Evolutionary conservation across 2,113 vertebrate species (phyloP).

Genomic region (Ameiurus melas): DNA sequence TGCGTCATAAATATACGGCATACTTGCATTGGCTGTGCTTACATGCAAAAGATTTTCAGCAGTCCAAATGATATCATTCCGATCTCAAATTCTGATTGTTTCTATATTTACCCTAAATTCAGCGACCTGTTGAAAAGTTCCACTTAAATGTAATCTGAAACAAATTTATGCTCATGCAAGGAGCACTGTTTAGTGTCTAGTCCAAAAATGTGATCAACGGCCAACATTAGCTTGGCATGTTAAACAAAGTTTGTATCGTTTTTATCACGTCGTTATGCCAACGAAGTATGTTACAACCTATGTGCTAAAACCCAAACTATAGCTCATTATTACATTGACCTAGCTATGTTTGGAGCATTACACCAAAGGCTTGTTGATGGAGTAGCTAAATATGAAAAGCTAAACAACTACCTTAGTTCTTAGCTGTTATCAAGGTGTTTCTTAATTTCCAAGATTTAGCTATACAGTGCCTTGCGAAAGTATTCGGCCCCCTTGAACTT

Average conservation of each 20-base stretch:
- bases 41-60: background rate
- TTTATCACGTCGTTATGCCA: background rate
- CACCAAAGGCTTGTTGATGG: background rate
- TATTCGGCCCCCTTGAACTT: too few species aligned
- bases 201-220: background rate
- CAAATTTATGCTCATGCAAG: background rate
- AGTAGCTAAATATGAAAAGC: background rate
- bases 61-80: background rate
- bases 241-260: background rate
- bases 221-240: background rate
- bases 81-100: background rate
- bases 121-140: background rate
- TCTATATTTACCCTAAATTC: background rate
- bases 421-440: background rate
- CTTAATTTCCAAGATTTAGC: background rate
- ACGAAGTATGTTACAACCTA: background rate
- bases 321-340: background rate
- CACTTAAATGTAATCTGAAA: background rate
- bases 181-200: background rate
- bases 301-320: background rate
- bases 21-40: background rate
- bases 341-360: background rate
- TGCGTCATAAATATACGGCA: background rate
- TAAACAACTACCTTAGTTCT: background rate
- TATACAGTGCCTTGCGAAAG: too few species aligned